phyloP scores from a whole-genome alignment of 2,113 vertebrate genomes.

The Thunnus maccoyii region DNA sequence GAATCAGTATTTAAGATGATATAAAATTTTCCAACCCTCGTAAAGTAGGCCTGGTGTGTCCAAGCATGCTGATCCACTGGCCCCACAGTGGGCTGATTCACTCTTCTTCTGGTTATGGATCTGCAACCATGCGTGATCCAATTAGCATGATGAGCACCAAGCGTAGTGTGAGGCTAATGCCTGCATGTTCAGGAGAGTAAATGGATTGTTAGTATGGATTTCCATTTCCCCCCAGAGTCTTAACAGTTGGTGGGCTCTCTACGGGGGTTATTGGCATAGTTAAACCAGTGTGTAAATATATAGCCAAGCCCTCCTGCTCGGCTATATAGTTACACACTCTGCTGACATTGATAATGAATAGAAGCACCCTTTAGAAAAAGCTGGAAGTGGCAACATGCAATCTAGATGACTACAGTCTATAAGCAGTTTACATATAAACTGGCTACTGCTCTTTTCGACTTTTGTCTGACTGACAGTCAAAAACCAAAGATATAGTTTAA shows the following conservation, averaged over 20 bases:
- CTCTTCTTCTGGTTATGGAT: constrained; percentile 57
- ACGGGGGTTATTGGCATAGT: constrained; percentile 65
- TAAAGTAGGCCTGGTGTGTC: background rate
- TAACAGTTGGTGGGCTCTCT: constrained; percentile 59
- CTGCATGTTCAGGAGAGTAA: constrained; percentile 63
- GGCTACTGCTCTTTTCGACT: background rate
- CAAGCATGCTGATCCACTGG: constrained; percentile 12
- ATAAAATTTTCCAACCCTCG: constrained; percentile 20
- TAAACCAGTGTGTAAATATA: constrained; percentile 64
- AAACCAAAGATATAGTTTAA: background rate
- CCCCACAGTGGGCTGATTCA: constrained; percentile 42
- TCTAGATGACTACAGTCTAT: constrained; percentile 12
- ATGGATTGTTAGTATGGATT: constrained; percentile 80
- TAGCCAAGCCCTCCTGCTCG: constrained; percentile 14
- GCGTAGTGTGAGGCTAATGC: constrained; percentile 52
- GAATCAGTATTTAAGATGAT: constrained; percentile 47
- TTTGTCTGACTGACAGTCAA: background rate
- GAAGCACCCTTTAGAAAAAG: constrained; percentile 15
- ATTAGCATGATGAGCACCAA: constrained; percentile 70
- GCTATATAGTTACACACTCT: constrained; percentile 42
- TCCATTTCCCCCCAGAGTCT: constrained; percentile 56
- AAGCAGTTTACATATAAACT: constrained; percentile 24
- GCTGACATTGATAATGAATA: constrained; percentile 64
- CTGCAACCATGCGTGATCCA: constrained; percentile 68
- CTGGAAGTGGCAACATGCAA: background rate